A percentile compares a stretch with the other conserved stretches of the same genome.
These are phyloP conservation scores for Zaprionus bogoriensis DNA, from an alignment of 2,888 invertebrate species.

Conservation along the genomic window DNA sequence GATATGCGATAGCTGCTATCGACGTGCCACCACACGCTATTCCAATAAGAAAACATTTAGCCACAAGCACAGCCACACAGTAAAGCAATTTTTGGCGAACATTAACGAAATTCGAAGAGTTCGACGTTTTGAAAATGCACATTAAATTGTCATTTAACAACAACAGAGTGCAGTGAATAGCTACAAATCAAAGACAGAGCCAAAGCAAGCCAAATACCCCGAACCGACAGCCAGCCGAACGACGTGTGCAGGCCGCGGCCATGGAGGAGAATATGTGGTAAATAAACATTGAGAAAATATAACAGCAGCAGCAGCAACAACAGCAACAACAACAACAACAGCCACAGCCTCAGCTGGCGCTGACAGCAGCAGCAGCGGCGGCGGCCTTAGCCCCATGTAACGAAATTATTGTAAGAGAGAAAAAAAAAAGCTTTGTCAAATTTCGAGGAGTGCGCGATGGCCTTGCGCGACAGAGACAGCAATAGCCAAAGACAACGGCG, in stretches of 20 bases:
- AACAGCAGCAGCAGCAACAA: not conserved
- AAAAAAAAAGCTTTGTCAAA: conserved; percentile 18
- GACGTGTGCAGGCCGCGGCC: conserved; percentile 31
- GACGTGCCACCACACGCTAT: conserved; percentile 30
- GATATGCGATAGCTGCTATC: conserved; percentile 3
- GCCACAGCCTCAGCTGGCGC: not conserved
- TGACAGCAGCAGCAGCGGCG: conserved; percentile 15
- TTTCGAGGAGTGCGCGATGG: conserved; percentile 31
- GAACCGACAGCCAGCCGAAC: conserved; percentile 16
- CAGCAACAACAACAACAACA: not conserved
- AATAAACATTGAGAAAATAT: conserved; percentile 43
- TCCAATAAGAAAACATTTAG: conserved; percentile 51
- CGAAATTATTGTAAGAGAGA: conserved; percentile 18
- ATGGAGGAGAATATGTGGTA: conserved; percentile 83
- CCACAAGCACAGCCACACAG: conserved; percentile 15
- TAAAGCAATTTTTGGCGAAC: conserved; percentile 38
- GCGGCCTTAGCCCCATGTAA: not conserved
- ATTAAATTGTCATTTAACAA: conserved; percentile 1
- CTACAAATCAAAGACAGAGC: not conserved
- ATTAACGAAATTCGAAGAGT: conserved; percentile 28
- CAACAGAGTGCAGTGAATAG: conserved; percentile 30
- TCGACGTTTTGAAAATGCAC: conserved; percentile 42
- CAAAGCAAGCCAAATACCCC: not conserved
- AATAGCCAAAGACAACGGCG: not conserved
- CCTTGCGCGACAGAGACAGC: conserved; percentile 36